phyloP scores from a whole-genome alignment of 1,140 invertebrate species.

The Nasonia vitripennis region DNA sequence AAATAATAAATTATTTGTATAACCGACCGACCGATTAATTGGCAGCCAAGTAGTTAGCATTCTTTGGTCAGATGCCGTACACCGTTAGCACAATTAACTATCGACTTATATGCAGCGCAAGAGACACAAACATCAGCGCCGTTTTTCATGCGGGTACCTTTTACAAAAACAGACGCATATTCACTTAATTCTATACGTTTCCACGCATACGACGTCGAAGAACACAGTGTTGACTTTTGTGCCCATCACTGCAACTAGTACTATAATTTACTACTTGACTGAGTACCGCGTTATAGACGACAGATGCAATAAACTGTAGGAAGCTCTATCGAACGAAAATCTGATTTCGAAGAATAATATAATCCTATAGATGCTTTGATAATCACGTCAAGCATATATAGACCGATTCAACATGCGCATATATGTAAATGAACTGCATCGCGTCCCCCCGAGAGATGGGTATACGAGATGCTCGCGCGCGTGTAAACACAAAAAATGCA shows the following conservation, averaged over 20 bases:
- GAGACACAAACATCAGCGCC: constrained; percentile 17
- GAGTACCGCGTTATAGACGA: too few relatives aligned
- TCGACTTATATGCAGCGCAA: constrained; percentile 25
- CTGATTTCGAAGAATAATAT: too few relatives aligned
- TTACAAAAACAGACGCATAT: constrained; percentile 9
- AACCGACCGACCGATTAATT: background rate
- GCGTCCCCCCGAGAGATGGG: background rate
- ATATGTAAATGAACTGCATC: constrained; percentile 12
- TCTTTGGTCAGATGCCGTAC: constrained; percentile 1
- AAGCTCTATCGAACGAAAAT: too few relatives aligned
- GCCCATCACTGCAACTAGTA: too few relatives aligned
- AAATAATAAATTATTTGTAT: background rate
- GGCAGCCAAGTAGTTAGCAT: background rate
- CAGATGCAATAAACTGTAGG: too few relatives aligned
- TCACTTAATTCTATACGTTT: background rate
- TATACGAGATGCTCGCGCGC: background rate
- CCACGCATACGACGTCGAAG: background rate
- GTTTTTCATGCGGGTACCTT: constrained; percentile 46
- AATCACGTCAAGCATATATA: background rate
- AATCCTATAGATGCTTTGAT: background rate
- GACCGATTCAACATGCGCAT: too few relatives aligned
- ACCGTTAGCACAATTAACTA: constrained; percentile 45
- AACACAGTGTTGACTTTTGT: too few relatives aligned
- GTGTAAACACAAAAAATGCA: constrained; percentile 6
- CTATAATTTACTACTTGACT: too few relatives aligned